Evolutionary conservation across 2,888 invertebrate species (phyloP).

Genomic region (Saturnia japonica): DNA sequence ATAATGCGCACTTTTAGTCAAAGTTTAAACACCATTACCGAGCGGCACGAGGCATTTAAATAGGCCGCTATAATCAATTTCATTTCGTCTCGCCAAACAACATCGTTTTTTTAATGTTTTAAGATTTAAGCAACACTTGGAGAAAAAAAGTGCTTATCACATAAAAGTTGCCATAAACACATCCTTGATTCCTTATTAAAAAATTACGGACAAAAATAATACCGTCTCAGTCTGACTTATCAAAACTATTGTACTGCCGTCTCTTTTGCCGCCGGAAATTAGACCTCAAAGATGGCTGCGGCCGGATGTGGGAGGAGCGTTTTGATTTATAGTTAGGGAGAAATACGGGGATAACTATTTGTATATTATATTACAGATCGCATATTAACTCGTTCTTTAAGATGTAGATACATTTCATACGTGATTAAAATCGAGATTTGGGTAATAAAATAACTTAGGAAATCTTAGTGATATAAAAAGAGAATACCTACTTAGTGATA

Average conservation of each 20-base stretch:
- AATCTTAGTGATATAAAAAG: no score
- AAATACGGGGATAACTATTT: constrained; percentile 34
- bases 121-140: no score
- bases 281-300: constrained; percentile 80
- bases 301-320: constrained; percentile 75
- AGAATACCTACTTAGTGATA: no score
- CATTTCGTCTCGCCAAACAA: no score
- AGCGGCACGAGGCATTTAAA: no score
- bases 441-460: no score
- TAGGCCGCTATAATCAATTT: no score
- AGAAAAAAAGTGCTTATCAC: neutral
- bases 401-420: constrained; percentile 26
- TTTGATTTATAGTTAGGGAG: constrained; percentile 72
- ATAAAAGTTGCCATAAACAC: neutral
- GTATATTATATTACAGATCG: constrained; percentile 30
- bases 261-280: constrained; percentile 67
- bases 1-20: no score
- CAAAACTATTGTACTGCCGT: constrained; percentile 44
- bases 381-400: constrained; percentile 34
- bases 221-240: constrained; percentile 37
- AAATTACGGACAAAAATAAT: constrained; percentile 43
- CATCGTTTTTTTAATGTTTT: no score
- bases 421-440: constrained; percentile 6
- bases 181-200: constrained; percentile 27
- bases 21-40: no score